phyloP scores from a whole-genome alignment of 2,888 invertebrate species.

The Microchrysa polita region DNA sequence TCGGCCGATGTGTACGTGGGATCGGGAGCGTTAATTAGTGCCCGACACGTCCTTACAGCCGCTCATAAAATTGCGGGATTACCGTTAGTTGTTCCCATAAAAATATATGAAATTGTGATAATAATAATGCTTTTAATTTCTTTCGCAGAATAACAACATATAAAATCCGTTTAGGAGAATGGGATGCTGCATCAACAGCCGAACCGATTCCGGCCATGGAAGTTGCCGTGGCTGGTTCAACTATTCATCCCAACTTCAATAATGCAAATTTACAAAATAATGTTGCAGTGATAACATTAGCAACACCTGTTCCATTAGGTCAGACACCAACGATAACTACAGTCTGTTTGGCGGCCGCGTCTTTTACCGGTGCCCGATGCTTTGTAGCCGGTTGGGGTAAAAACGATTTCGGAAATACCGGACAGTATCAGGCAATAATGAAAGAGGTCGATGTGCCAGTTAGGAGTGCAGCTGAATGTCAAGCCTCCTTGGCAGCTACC shows the following conservation, averaged over 20 bases:
- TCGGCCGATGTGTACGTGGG: conserved; percentile 73
- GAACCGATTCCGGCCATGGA: conserved; percentile 76
- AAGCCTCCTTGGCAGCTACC: conserved; percentile 71
- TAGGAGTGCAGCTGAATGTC: conserved; percentile 72
- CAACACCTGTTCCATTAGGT: conserved; percentile 68
- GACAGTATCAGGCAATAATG: conserved; percentile 72
- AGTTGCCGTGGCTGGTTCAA: conserved; percentile 69
- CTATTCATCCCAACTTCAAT: conserved; percentile 74
- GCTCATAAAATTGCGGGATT: conserved; percentile 75
- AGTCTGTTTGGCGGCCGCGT: conserved; percentile 69
- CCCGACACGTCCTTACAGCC: conserved; percentile 75
- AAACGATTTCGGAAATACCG: conserved; percentile 72
- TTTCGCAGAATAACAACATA: conserved; percentile 60
- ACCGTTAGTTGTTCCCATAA: conserved; percentile 65
- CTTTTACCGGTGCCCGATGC: conserved; percentile 66
- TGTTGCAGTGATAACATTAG: conserved; percentile 80
- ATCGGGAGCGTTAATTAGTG: conserved; percentile 76
- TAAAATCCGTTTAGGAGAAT: conserved; percentile 79
- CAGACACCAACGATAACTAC: conserved; percentile 70
- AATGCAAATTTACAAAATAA: conserved; percentile 80
- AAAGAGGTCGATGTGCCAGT: conserved; percentile 82
- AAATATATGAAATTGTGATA: neutral
- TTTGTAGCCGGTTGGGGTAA: conserved; percentile 90
- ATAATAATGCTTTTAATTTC: neutral
- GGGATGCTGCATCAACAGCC: conserved; percentile 73